A percentile compares a stretch with the other conserved stretches of the same genome.
phyloP scores from a whole-genome alignment of 2,888 invertebrate species.

The Tenodera sinensis region DNA sequence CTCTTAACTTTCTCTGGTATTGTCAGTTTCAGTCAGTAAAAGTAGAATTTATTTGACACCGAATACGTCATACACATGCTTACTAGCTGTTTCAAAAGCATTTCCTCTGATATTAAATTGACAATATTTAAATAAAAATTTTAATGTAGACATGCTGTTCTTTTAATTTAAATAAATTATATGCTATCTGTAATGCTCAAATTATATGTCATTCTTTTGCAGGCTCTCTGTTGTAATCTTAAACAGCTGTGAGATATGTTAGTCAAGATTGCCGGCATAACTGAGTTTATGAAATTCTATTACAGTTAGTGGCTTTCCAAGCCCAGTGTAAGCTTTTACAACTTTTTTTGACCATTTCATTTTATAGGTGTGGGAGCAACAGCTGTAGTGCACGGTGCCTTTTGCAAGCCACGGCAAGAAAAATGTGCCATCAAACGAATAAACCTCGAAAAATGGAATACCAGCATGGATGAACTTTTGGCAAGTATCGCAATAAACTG shows the following conservation, averaged over 20 bases:
- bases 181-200: background rate
- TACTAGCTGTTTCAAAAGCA: background rate
- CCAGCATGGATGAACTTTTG: constrained; percentile 96
- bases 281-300: background rate
- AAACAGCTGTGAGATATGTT: background rate
- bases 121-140: background rate
- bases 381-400: constrained; percentile 90
- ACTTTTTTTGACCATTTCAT: background rate
- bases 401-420: constrained; percentile 85
- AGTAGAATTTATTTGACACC: background rate
- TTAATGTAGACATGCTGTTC: background rate
- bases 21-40: background rate
- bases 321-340: no score
- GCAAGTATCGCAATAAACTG: constrained; percentile 54
- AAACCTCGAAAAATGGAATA: constrained; percentile 99
- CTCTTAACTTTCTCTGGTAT: constrained; percentile 2
- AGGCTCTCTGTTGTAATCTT: background rate
- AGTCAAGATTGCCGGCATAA: background rate
- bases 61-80: background rate
- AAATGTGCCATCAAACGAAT: constrained; percentile 98
- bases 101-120: background rate
- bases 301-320: background rate
- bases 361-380: constrained; percentile 87
- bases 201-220: background rate
- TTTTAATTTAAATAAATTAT: background rate